Base-by-base conservation (phyloP, 1,140 invertebrate genomes). In the Heliconius hermathena region DNA sequence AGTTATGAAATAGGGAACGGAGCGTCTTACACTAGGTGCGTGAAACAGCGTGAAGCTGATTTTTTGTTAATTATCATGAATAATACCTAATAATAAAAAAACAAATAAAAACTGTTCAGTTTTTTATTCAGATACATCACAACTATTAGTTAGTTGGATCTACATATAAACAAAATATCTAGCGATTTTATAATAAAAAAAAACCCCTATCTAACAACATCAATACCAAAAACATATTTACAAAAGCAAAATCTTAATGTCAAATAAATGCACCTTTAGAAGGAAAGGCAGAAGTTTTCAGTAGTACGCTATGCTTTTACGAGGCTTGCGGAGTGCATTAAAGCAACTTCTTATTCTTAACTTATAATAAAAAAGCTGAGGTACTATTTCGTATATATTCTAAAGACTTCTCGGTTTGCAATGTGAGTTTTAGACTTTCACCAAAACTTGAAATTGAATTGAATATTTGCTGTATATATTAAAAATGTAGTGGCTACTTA, bases 391-490 rank as follows among this genome's bases (percentile, higher is more conserved):
- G 77, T 71, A 86, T 88, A 85, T 89, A 84, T 85, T 76, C 80
- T 75, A 71, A 80, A 86, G 81, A 80, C 81, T 87, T 87, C 84
- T 81, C 76, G 78, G 71, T 83, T 82, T 79, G 78, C 77, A 77
- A 79, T 73, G 76, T 82, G 83, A 87, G 86, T 88, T 90, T 88
- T 88, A 79, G 79, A 78, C 85, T 85, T 86, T 81, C 79, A 85
- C 81, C 81, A 79, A 89, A 90, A 88, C 81, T 90, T 89, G 49
- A 54, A 73, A 81, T 83, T 79, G 81, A 52, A 89, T 88, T 90
- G 89, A 88, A 81, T 88, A 89, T 91, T 90, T 87, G 85, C 89
- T 82, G 85, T 82, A 83, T 87, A 85, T 83, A 84, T 88, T 85
- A 84, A 80, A 85, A 57, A 6, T 52, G 18, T 52, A 78, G 13